These are phyloP conservation scores for Salminus brasiliensis DNA, from an alignment of 2,113 vertebrate genomes.

Conservation along the genomic window DNA sequence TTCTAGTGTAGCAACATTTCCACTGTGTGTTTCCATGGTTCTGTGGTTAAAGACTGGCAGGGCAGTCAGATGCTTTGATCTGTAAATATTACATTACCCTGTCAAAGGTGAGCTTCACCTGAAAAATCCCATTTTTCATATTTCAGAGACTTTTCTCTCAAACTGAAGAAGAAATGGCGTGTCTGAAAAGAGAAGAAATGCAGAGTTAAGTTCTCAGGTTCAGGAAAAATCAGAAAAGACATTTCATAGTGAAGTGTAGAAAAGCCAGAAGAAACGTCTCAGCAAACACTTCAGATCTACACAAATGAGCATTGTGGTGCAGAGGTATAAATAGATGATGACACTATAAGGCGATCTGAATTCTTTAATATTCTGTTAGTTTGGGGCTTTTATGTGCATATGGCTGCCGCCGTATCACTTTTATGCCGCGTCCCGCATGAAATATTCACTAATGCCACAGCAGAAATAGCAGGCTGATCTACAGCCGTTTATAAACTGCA, in stretches of 20 bases:
- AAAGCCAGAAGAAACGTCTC: neutral
- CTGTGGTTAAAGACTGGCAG: too few species aligned
- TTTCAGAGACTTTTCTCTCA: too few species aligned
- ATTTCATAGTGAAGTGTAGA: neutral
- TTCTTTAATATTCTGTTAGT: conserved; percentile 1
- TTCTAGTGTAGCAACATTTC: too few species aligned
- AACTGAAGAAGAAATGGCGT: too few species aligned
- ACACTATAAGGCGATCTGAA: neutral
- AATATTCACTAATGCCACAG: neutral
- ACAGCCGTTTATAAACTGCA: neutral
- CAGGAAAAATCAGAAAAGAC: neutral
- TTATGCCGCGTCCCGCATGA: neutral
- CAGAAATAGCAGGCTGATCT: neutral
- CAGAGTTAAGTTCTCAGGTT: neutral
- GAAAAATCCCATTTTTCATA: too few species aligned
- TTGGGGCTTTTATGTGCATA: neutral
- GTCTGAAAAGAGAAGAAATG: too few species aligned
- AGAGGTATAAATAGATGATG: neutral
- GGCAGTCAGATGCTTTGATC: too few species aligned
- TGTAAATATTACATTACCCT: too few species aligned
- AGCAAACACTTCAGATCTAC: neutral
- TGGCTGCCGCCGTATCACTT: neutral
- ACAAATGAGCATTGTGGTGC: neutral
- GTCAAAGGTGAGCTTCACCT: too few species aligned
- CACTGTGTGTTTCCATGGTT: too few species aligned